Evolutionary conservation across 2,797 vertebrate genomes (phyloP), one percentile per base, ranked within the genome.

Genomic region (Erethizon dorsatum): DNA sequence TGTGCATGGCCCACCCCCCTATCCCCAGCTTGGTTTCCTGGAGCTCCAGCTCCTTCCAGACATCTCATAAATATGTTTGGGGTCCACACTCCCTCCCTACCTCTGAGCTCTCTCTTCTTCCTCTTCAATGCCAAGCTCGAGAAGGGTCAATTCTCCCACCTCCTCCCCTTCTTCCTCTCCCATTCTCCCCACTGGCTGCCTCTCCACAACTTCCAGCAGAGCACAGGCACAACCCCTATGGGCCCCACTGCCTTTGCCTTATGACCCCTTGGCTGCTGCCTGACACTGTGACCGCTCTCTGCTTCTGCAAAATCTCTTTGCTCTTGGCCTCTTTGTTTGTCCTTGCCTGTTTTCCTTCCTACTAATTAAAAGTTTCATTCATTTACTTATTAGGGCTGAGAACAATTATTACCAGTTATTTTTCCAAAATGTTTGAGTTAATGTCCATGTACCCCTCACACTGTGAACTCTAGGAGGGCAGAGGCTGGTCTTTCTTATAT

Each of bases 301-400:
- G 86, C 26, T 84, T 86, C 59, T 63, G 45, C 57, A 85, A 88
- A 75, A 31, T 82, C 52, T 95, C 69, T 91, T 87, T 86, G 13
- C 10, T 90, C 56, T 90, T 6, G 2, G n/a, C 13, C 45, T 79
- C 28, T 79, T 71, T 73, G 18, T 83, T 83, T 77, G 33, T 56
- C 24, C 41, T 77, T 78, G 59, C 31, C 63, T 83, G 15, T 63
- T 45, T 83, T 61, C 22, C 20, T n/a, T 89, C 67, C 37, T 71
- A 50, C 8, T 78, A 41, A 45, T 50, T 87, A 56, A 15, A 69
- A 69, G 4, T 71, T 83, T 85, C 80, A 37, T 50, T 95, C 45
- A 47, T 26, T 71, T 75, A 54, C 73, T 77, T 63, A 41, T 88
- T 79, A 88, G 69, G 24, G 84, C 1, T 79, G 56, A 83, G 77